Percentiles rank a stretch among this genome's conserved stretches.
Evolutionary conservation across 2,888 invertebrate genomes (phyloP).

Genomic region (Caenorhabditis sp.): DNA sequence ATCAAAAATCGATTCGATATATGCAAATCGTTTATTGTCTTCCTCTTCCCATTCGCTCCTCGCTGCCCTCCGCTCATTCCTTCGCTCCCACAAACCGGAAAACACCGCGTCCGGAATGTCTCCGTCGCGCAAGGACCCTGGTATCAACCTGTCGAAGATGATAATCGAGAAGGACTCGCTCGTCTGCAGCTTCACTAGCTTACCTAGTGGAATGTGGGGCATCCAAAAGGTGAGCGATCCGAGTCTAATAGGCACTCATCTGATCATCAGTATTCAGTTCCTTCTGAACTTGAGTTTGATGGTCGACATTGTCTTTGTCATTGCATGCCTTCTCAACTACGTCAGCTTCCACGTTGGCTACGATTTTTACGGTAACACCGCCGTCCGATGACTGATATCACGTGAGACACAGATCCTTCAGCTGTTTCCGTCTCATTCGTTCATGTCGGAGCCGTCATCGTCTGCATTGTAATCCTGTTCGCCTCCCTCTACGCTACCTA

Average conservation of each 20-base stretch:
- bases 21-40: conserved; percentile 55
- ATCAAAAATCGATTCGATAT: conserved; percentile 44
- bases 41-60: conserved; percentile 6
- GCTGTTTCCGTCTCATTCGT: conserved; percentile 50
- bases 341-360: conserved; percentile 39
- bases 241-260: not conserved
- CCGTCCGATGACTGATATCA: not conserved
- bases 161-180: conserved; percentile 20
- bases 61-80: conserved; percentile 26
- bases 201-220: conserved; percentile 45
- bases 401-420: conserved; percentile 26
- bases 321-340: conserved; percentile 37
- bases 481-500: conserved; percentile 39
- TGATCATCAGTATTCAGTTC: conserved; percentile 10
- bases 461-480: conserved; percentile 24
- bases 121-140: conserved; percentile 31
- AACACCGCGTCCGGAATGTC: conserved; percentile 13
- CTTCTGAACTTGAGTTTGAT: conserved; percentile 36
- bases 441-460: conserved; percentile 37
- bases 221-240: conserved; percentile 35
- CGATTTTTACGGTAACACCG: conserved; percentile 29
- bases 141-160: conserved; percentile 37
- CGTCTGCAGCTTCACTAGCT: conserved; percentile 47
- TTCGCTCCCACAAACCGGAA: not conserved
- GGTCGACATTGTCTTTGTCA: conserved; percentile 29